Evolutionary conservation across 1,140 invertebrate species (phyloP).

Genomic region (Wasmannia auropunctata): DNA sequence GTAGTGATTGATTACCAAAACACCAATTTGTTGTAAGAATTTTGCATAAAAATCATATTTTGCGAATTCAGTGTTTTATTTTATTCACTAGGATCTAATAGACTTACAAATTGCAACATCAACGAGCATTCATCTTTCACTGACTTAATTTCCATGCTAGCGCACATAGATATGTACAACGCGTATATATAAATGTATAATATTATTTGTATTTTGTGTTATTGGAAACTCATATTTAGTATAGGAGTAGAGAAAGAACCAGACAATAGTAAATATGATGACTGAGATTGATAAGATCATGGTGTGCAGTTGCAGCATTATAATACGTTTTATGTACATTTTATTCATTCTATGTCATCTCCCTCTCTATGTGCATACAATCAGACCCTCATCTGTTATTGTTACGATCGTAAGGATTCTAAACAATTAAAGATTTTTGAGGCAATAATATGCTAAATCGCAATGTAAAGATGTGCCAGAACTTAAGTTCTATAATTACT

Average conservation of each 20-base stretch:
- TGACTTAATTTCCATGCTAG: neutral
- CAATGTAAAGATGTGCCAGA: neutral
- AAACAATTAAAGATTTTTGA: conserved; percentile 22
- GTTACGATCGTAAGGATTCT: conserved; percentile 20
- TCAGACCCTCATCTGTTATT: neutral
- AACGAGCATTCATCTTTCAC: neutral
- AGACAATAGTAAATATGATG: conserved; percentile 8
- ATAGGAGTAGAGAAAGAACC: neutral
- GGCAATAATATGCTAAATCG: conserved; percentile 35
- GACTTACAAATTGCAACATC: neutral
- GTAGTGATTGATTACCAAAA: neutral
- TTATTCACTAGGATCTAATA: neutral
- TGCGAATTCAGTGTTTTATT: neutral
- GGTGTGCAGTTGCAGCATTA: conserved; percentile 38
- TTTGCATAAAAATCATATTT: neutral
- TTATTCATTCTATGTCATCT: conserved; percentile 27
- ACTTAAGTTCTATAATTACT: conserved; percentile 7
- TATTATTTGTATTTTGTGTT: conserved; percentile 15
- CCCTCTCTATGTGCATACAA: conserved; percentile 6
- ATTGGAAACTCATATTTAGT: neutral
- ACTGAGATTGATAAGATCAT: neutral
- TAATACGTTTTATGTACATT: conserved; percentile 50
- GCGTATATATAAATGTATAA: neutral
- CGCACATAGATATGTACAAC: neutral
- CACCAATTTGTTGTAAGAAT: neutral